Evolutionary conservation across 2,888 invertebrate genomes (phyloP).

Genomic region (Rhagium mordax): DNA sequence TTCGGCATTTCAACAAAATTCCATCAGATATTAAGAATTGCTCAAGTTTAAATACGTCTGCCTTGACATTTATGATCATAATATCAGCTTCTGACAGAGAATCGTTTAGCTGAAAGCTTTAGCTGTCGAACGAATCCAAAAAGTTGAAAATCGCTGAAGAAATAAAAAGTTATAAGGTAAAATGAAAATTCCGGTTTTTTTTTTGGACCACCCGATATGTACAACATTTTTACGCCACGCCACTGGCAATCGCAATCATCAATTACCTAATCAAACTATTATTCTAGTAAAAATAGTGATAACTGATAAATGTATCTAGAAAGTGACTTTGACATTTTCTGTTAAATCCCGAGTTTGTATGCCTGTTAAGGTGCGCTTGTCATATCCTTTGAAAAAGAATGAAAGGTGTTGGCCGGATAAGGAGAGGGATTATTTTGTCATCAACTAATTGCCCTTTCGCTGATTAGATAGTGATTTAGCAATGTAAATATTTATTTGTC

Average conservation of each 20-base stretch:
- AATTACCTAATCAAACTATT: not conserved
- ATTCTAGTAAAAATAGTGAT: not conserved
- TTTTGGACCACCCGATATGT: too few species aligned
- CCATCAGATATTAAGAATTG: too few species aligned
- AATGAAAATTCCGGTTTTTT: too few species aligned
- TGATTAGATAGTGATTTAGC: constrained; percentile 29
- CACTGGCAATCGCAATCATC: not conserved
- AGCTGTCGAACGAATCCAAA: too few species aligned
- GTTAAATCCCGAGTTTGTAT: not conserved
- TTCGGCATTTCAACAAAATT: too few species aligned
- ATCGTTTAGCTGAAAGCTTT: too few species aligned
- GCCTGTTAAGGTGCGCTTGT: not conserved
- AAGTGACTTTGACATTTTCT: not conserved
- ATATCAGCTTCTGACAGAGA: too few species aligned
- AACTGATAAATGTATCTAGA: not conserved
- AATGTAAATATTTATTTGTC: constrained; percentile 29
- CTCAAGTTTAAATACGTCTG: too few species aligned
- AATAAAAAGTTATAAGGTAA: too few species aligned
- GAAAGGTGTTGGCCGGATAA: constrained; percentile 27
- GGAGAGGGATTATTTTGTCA: constrained; percentile 8
- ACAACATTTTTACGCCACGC: too few species aligned
- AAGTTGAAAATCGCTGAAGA: too few species aligned
- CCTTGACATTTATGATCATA: too few species aligned
- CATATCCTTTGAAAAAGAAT: constrained; percentile 7
- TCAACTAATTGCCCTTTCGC: constrained; percentile 28